Evolutionary conservation across 2,797 vertebrate genomes (phyloP).

Genomic region (Notolepis coatsorum): DNA sequence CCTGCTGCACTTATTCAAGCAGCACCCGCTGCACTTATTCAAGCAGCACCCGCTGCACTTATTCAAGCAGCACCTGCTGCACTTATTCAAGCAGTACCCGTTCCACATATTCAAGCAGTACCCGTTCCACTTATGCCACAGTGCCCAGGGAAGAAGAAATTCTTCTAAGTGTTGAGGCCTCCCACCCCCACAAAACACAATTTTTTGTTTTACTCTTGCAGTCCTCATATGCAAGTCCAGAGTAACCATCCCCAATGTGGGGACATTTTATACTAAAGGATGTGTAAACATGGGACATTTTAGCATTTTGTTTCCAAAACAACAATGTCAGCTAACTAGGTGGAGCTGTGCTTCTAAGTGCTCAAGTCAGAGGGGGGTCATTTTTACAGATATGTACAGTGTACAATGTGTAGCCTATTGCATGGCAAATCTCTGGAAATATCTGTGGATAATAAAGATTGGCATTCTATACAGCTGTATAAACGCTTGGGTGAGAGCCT

Average conservation of each 20-base stretch:
- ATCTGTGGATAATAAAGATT: constrained; percentile 1
- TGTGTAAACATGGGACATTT: neutral
- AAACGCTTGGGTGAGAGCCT: neutral
- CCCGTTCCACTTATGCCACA: constrained; percentile 4
- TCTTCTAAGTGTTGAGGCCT: constrained; percentile 58
- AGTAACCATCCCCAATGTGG: neutral
- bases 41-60: too few relatives aligned
- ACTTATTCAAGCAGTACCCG: neutral
- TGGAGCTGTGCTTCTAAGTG: neutral
- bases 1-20: too few relatives aligned
- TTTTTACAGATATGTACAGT: neutral
- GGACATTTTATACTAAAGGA: neutral
- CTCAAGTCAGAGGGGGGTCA: neutral
- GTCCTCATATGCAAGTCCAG: neutral
- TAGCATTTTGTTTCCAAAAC: neutral
- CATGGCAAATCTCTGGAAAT: constrained; percentile 5
- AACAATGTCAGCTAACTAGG: constrained; percentile 1
- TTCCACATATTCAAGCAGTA: neutral
- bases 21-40: neutral
- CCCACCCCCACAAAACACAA: neutral
- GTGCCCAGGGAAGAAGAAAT: constrained; percentile 76
- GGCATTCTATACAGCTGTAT: constrained; percentile 45
- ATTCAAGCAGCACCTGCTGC: neutral
- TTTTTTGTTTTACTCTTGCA: too few relatives aligned
- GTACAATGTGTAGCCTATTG: neutral